phyloP scores from a whole-genome alignment of 1,140 invertebrate genomes.

The Heliconius hermathena region DNA sequence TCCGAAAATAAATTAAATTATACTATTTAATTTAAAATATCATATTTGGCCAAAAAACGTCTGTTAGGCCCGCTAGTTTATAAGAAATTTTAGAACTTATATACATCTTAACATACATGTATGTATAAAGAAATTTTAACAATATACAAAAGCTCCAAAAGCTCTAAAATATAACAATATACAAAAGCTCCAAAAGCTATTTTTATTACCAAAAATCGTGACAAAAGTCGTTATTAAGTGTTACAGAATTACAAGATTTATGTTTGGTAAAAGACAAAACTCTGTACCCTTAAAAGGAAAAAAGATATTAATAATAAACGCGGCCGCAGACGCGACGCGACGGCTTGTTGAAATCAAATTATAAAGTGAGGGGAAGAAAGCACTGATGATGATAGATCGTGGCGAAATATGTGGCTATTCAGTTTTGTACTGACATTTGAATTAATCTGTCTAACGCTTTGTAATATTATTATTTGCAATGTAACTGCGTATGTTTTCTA shows the following conservation, averaged over 20 bases:
- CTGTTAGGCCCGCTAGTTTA: no score
- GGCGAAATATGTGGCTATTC: background rate
- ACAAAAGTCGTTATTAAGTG: background rate
- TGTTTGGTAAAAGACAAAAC: slow-evolving; percentile 5
- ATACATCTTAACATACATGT: no score
- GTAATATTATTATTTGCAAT: background rate
- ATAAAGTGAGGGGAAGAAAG: slow-evolving; percentile 52
- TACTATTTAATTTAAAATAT: no score
- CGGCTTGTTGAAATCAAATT: slow-evolving; percentile 68
- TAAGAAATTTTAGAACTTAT: no score
- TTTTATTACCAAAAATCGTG: background rate
- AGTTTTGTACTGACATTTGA: slow-evolving; percentile 1
- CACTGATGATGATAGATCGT: slow-evolving; percentile 48
- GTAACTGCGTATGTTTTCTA: background rate
- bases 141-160: background rate
- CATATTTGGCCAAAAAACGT: no score
- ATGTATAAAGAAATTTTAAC: background rate
- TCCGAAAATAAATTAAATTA: no score
- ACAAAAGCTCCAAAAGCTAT: background rate
- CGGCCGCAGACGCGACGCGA: slow-evolving; percentile 47
- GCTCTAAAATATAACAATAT: background rate
- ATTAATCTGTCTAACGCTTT: background rate
- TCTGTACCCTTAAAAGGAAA: slow-evolving; percentile 16
- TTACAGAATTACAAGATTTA: slow-evolving; percentile 2
- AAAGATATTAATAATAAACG: slow-evolving; percentile 39